Conservation (phyloP, 2,797 vertebrate species). For the Lophotriccus pileatus region DNA sequence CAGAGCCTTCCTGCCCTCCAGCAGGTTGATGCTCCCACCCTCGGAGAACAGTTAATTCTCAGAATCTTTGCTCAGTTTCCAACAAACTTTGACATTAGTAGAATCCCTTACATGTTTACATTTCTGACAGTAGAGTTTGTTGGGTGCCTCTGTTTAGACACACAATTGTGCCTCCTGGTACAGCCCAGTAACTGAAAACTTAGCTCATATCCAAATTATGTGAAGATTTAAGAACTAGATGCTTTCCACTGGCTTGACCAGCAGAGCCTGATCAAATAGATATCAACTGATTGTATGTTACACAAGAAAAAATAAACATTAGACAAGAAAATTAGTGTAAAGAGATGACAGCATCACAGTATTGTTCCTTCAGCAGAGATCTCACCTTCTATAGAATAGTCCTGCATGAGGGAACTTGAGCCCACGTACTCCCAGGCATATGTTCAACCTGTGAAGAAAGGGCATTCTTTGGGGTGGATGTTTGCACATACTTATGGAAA, state of each 20-base stretch:
- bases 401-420: background rate
- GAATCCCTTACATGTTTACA: background rate
- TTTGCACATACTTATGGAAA: background rate
- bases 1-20: background rate
- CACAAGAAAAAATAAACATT: background rate
- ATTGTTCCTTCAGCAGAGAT: background rate
- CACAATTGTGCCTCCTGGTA: background rate
- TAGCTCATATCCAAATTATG: background rate
- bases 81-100: background rate
- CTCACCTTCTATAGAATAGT: background rate
- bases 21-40: background rate
- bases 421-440: background rate
- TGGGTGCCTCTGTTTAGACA: background rate
- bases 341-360: background rate
- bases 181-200: background rate
- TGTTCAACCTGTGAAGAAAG: background rate
- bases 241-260: background rate
- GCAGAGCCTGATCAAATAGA: background rate
- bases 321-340: background rate
- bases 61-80: background rate
- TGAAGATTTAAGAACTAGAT: background rate
- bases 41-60: background rate
- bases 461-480: background rate
- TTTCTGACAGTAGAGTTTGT: background rate
- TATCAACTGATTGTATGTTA: background rate